Conservation (phyloP, 2,888 invertebrate species). For the Tachina fera region DNA sequence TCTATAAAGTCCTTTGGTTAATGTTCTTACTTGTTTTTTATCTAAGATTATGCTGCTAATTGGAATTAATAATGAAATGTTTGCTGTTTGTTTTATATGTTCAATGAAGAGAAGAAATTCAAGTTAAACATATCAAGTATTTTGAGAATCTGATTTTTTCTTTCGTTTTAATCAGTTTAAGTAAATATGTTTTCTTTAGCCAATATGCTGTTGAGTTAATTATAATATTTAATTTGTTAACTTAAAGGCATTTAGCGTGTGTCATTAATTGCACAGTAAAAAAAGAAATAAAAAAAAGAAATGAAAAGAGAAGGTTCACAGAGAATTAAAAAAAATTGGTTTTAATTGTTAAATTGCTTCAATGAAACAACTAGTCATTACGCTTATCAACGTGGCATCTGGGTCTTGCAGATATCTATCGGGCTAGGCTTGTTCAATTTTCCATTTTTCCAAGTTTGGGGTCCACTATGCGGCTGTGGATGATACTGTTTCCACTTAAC, state of each 20-base stretch:
- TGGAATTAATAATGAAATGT: slow-evolving; percentile 52
- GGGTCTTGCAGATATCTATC: no score
- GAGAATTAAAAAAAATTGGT: no score
- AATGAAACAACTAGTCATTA: no score
- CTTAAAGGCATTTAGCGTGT: background rate
- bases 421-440: no score
- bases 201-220: slow-evolving; percentile 3
- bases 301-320: background rate
- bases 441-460: no score
- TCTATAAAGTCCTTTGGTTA: slow-evolving; percentile 9
- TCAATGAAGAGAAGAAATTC: background rate
- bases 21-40: slow-evolving; percentile 16
- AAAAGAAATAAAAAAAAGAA: background rate
- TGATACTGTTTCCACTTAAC: no score
- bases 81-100: background rate
- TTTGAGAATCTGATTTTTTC: slow-evolving; percentile 7
- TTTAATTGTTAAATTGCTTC: no score
- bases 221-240: slow-evolving; percentile 51
- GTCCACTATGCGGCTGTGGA: no score
- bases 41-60: slow-evolving; percentile 35
- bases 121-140: background rate
- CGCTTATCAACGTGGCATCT: no score
- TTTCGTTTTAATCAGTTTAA: slow-evolving; percentile 15
- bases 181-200: background rate
- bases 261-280: background rate